Percentiles rank a stretch among this genome's conserved stretches.
Conservation (phyloP, 1,140 invertebrate species). For the Ptiloglossa arizonensis region DNA sequence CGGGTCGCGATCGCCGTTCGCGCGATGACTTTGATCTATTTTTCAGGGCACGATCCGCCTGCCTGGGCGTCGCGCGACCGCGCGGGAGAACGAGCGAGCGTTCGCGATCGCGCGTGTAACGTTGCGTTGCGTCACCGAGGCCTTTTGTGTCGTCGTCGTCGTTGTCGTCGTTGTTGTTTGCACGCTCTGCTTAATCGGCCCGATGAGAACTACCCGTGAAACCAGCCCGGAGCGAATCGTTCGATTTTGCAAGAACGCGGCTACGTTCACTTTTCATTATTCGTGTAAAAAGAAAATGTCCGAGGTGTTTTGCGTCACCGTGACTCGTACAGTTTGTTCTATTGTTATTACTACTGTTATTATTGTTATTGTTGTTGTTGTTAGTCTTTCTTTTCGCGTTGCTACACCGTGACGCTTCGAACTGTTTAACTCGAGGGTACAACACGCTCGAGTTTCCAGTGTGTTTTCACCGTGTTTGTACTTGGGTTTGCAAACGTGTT, state of each 20-base stretch:
- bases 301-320: neutral
- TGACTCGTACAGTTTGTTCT: neutral
- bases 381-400: no score
- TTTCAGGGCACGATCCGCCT: slow-evolving; percentile 46
- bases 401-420: no score
- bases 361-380: no score
- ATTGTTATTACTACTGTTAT: no score
- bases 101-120: slow-evolving; percentile 38
- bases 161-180: slow-evolving; percentile 28
- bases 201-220: no score
- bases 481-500: no score
- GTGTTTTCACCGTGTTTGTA: no score
- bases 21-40: slow-evolving; percentile 51
- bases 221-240: no score
- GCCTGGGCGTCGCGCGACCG: no score
- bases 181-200: slow-evolving; percentile 42
- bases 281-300: neutral
- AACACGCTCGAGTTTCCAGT: no score
- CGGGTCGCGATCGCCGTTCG: slow-evolving; percentile 18
- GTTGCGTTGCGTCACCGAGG: slow-evolving; percentile 16
- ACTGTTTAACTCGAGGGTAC: no score
- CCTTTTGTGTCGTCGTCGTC: slow-evolving; percentile 43
- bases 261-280: neutral
- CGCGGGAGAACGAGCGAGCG: neutral
- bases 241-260: no score